phyloP scores from a whole-genome alignment of 2,113 vertebrate species.

The Hyla sarda region DNA sequence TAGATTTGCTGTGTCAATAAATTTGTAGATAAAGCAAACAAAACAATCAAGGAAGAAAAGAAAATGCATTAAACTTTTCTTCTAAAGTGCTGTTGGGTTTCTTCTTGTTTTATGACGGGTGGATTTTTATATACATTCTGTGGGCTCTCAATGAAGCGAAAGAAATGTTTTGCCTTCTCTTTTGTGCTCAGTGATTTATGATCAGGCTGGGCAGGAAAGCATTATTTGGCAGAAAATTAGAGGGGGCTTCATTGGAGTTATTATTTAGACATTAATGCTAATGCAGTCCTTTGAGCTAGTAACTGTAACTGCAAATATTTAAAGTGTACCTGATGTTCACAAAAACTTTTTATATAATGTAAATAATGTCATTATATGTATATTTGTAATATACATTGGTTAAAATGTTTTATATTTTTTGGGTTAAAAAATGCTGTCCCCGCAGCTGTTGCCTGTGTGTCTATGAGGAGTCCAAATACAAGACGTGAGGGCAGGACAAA shows the following conservation, averaged over 20 bases:
- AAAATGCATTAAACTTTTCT: constrained; percentile 26
- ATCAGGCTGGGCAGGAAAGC: not conserved
- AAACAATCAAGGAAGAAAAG: constrained; percentile 5
- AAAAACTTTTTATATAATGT: too few relatives aligned
- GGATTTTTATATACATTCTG: not conserved
- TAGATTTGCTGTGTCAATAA: constrained; percentile 39
- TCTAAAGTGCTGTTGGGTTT: not conserved
- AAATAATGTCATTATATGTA: too few relatives aligned
- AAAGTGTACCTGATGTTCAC: too few relatives aligned
- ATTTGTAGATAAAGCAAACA: constrained; percentile 47
- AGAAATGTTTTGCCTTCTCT: not conserved
- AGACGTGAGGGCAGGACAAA: too few relatives aligned
- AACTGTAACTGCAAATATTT: not conserved
- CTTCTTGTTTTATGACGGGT: not conserved
- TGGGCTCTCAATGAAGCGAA: not conserved
- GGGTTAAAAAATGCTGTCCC: too few relatives aligned
- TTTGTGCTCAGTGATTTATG: not conserved
- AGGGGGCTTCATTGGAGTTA: not conserved
- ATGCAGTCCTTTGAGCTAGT: not conserved
- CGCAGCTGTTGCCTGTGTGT: too few relatives aligned
- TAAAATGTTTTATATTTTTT: too few relatives aligned
- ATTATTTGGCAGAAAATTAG: not conserved
- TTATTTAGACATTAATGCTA: not conserved
- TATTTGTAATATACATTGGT: too few relatives aligned
- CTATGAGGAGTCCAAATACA: too few relatives aligned